A percentile compares a stretch with the other conserved stretches of the same genome.
Conservation (phyloP, 2,797 vertebrate species). For the Lacerta bilineata region DNA sequence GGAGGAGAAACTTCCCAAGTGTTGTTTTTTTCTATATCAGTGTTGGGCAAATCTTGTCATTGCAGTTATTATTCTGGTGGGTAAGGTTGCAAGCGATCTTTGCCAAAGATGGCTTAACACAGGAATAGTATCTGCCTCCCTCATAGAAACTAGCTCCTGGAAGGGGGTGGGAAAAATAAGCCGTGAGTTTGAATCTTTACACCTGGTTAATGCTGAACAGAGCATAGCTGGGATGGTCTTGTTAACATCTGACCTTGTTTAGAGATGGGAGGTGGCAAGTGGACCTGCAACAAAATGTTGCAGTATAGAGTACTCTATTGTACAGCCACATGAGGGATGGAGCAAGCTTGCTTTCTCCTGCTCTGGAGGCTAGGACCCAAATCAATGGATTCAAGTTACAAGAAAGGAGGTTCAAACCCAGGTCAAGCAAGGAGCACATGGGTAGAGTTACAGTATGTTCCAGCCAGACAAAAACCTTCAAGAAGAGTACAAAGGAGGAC, state of each 20-base stretch:
- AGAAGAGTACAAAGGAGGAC: not conserved
- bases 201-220: not conserved
- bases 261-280: not conserved
- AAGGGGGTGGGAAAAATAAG: slow-evolving; percentile 29
- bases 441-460: too few relatives aligned
- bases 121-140: not conserved
- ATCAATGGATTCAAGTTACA: too few relatives aligned
- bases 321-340: too few relatives aligned
- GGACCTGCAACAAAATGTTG: too few relatives aligned
- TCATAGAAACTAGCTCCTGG: not conserved
- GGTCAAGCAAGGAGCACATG: too few relatives aligned
- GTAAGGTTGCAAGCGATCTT: not conserved
- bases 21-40: not conserved
- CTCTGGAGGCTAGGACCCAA: too few relatives aligned
- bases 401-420: too few relatives aligned
- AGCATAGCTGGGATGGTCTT: slow-evolving; percentile 8
- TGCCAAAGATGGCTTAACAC: not conserved
- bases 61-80: not conserved
- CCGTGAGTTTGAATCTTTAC: not conserved
- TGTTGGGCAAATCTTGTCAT: not conserved
- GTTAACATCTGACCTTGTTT: not conserved
- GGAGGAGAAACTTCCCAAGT: not conserved
- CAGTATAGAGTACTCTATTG: too few relatives aligned
- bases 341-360: too few relatives aligned
- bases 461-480: not conserved